Base-by-base conservation (phyloP, 2,888 invertebrate species). In the Myopa testacea region DNA sequence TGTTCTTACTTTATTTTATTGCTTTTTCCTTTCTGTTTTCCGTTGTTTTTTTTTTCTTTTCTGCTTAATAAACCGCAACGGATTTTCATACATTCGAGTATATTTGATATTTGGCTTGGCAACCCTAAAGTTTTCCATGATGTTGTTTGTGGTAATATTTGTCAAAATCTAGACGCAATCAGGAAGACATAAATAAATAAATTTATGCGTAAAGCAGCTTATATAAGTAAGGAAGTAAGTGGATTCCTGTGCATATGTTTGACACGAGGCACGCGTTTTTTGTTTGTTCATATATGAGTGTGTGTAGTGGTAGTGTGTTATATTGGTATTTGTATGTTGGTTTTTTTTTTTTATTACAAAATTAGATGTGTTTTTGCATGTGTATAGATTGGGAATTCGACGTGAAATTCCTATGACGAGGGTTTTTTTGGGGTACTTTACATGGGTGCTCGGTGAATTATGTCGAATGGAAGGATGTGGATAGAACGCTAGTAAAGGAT, bases 131-230 rank as follows among this genome's bases (percentile, higher is more conserved):
- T 40, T 19, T 50, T 69, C 5, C 26, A n/a, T n/a, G 6, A n/a
- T 40, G 38, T 45, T 69, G 50, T 19, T 69, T 26, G 50, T 26
- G 69, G 52, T 50, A 52, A 50, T 69, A 50, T 50, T 69, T 69
- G 69, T 50, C 50, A 26, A 69, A 26, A 62, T 73, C 40, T 62
- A 14, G 10, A 55, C 55, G 60, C 67, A 75, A 75, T 75, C 55
- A 55, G 55, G 55, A 75, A 75, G 58, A 67, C 67, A 67, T 67
- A 75, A 67, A 75, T n/a, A 55, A 14, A 55, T 55, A 55, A 67
- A 67, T 67, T 75, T 75, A 75, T 75, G 65, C 67, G 55, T 75
- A 38, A 67, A 62, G 62, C 16, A 62, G 62, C 34, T 62, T 26
- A 62, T 2, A 16, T 58, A 8, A 45, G 45, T 3, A 8, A 10